Conservation (phyloP, 1,140 invertebrate species). For the Drosophila nannoptera region DNA sequence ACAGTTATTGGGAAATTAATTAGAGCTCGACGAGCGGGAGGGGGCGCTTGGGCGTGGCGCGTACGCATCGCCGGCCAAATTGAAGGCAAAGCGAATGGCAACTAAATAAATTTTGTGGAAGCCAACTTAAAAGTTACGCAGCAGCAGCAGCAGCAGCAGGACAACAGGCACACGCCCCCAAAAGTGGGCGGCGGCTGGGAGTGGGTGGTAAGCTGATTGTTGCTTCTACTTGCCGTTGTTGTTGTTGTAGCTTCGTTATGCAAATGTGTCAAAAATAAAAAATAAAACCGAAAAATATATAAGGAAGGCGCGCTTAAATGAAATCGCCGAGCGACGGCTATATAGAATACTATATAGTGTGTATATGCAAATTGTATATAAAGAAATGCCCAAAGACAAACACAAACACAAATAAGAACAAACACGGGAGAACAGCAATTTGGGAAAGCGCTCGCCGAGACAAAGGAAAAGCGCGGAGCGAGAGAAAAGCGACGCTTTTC, state of each 20-base stretch:
- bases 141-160: conserved; percentile 23
- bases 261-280: conserved; percentile 48
- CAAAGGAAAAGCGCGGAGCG: conserved; percentile 1
- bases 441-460: conserved; percentile 15
- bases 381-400: conserved; percentile 69
- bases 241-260: conserved; percentile 67
- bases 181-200: not conserved
- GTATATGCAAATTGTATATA: conserved; percentile 72
- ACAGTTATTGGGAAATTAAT: conserved; percentile 65
- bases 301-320: conserved; percentile 46
- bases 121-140: conserved; percentile 62
- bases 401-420: conserved; percentile 45
- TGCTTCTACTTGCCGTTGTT: conserved; percentile 19
- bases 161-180: conserved; percentile 41
- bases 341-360: conserved; percentile 45
- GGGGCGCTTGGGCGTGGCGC: conserved; percentile 22
- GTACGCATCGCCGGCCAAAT: conserved; percentile 56
- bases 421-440: conserved; percentile 42
- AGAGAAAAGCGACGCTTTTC: conserved; percentile 30
- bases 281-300: conserved; percentile 31
- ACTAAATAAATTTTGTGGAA: conserved; percentile 58
- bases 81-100: conserved; percentile 58
- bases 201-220: too few species aligned
- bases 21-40: conserved; percentile 44
- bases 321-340: conserved; percentile 59